Conservation (phyloP, 2,113 vertebrate genomes). For the Cettia cetti region DNA sequence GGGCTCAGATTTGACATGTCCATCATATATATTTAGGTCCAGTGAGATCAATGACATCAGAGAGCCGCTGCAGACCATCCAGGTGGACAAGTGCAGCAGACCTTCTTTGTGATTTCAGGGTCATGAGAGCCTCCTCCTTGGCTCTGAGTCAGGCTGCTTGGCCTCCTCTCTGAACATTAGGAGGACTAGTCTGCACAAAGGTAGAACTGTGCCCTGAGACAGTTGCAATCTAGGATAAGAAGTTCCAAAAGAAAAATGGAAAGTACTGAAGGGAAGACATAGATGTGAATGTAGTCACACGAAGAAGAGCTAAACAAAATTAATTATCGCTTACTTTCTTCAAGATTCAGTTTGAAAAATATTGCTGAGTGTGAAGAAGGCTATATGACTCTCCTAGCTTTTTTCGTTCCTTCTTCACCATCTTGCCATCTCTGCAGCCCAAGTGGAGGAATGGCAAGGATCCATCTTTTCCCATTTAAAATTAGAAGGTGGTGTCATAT, state of each 20-base stretch:
- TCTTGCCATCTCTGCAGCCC: background rate
- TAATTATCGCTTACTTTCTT: background rate
- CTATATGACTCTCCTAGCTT: background rate
- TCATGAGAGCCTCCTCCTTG: background rate
- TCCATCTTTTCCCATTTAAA: background rate
- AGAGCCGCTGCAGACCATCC: accelerated
- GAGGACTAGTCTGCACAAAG: background rate
- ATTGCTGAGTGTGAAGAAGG: background rate
- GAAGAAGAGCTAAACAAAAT: background rate
- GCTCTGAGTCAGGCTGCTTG: background rate
- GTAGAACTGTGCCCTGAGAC: background rate
- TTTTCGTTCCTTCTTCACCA: background rate
- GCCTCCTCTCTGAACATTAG: background rate
- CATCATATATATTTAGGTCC: background rate
- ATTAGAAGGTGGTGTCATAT: background rate
- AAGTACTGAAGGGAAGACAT: background rate
- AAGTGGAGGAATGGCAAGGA: background rate
- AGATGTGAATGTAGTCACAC: background rate
- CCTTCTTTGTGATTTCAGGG: background rate
- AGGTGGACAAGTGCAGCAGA: background rate
- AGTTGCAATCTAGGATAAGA: background rate
- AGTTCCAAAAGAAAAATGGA: background rate
- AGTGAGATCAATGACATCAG: background rate
- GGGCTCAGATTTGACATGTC: background rate
- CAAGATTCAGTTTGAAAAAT: background rate